phyloP scores from a whole-genome alignment of 2,113 vertebrate genomes.

The Nibea albiflora region DNA sequence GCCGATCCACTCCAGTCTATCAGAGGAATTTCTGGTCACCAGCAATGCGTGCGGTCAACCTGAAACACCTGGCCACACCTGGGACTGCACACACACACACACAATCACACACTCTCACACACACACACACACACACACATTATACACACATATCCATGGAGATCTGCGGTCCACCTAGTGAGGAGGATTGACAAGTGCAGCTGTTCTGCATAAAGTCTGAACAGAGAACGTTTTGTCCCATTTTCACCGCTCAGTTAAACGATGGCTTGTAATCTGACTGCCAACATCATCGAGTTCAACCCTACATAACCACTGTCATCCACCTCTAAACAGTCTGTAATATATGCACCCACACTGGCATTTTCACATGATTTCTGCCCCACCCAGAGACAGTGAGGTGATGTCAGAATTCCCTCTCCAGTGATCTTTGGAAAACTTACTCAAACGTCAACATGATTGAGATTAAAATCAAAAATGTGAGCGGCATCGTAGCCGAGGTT shows the following conservation, averaged over 20 bases:
- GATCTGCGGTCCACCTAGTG: constrained; percentile 36
- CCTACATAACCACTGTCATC: constrained; percentile 46
- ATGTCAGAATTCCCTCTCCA: background rate
- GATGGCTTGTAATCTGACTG: constrained; percentile 51
- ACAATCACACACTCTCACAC: constrained; percentile 18
- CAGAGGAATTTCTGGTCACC: constrained; percentile 75
- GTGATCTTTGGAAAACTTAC: background rate
- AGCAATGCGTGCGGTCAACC: constrained; percentile 54
- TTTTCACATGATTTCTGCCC: constrained; percentile 7
- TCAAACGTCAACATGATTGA: background rate
- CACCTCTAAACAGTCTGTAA: constrained; percentile 25
- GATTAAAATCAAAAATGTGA: background rate
- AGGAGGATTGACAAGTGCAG: constrained; percentile 55
- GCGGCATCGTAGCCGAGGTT: background rate
- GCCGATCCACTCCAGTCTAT: constrained; percentile 70
- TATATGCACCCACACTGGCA: background rate
- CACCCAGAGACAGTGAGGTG: background rate
- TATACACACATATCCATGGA: constrained; percentile 7
- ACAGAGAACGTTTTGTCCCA: constrained; percentile 64
- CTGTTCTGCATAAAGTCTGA: constrained; percentile 41
- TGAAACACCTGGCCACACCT: constrained; percentile 78
- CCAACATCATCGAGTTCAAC: constrained; percentile 39
- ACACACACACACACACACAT: constrained; percentile 10
- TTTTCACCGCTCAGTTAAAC: constrained; percentile 58
- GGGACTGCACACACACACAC: constrained; percentile 31